phyloP scores from a whole-genome alignment of 2,797 vertebrate species.

The Percopsis omiscomaycus region DNA sequence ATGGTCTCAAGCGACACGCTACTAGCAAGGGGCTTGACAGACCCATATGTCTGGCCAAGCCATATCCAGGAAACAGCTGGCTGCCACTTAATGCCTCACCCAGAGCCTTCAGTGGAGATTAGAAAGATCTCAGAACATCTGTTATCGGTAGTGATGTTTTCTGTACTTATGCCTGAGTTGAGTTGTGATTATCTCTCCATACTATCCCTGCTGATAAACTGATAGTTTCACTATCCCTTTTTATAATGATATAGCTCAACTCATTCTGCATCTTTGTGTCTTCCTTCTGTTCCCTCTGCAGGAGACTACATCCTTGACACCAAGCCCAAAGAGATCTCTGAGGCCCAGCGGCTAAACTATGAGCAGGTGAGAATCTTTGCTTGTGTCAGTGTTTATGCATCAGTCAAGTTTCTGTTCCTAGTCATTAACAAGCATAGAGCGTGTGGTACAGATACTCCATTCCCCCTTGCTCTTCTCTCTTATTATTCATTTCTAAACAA shows the following conservation, averaged over 20 bases:
- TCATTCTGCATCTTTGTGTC: not conserved
- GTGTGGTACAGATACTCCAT: conserved; percentile 12
- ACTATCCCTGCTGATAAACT: not conserved
- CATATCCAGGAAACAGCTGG: conserved; percentile 24
- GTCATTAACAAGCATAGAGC: conserved; percentile 16
- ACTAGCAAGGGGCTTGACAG: conserved; percentile 9
- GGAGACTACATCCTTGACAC: conserved; percentile 98
- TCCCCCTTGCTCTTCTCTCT: too few species aligned
- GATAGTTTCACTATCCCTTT: not conserved
- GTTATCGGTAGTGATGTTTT: not conserved
- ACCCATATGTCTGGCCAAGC: conserved; percentile 15
- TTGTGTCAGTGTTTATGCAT: conserved; percentile 35
- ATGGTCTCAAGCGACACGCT: conserved; percentile 28
- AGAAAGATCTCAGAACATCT: conserved; percentile 20
- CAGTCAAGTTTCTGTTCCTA: conserved; percentile 10
- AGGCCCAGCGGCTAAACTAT: conserved; percentile 97
- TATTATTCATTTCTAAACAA: not conserved
- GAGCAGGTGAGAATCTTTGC: conserved; percentile 85
- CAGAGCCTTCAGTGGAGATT: not conserved
- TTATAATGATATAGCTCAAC: conserved; percentile 6
- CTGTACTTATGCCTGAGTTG: conserved; percentile 7
- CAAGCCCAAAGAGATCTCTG: conserved; percentile 98
- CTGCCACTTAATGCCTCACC: not conserved
- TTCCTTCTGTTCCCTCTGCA: conserved; percentile 66
- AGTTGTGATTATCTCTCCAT: conserved; percentile 18